Base-by-base conservation (phyloP, 2,113 vertebrate species). In the Hemibagrus wyckioides region DNA sequence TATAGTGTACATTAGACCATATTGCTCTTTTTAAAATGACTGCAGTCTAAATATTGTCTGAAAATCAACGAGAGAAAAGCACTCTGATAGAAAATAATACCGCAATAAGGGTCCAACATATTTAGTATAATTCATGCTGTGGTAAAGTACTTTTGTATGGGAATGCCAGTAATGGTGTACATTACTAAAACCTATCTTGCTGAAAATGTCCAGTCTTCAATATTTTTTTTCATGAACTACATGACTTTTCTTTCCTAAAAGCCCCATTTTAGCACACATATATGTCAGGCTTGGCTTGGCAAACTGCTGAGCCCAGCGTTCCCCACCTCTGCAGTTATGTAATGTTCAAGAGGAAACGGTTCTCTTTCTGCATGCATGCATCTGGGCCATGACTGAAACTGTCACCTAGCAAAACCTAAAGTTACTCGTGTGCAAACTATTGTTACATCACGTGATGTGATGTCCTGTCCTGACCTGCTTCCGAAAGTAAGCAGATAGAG, bases 291-390 rank as follows among this genome's bases (percentile, higher is more conserved):
- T 82, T 84, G 83, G 83, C 36, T 52, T 57, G 41, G 23, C 3
- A 67, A 67, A 87, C 86, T 90, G n/a, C 11, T 76, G 85, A 83
- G 83, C 59, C 80, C 36, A 54, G 85, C 59, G 9, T 67, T 86
- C 85, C 48, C 76, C 91, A 84, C 85, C 85, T 83, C 52, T 89
- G 82, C 71, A 36, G 91, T 94, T 93, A 90, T 89, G 91, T 92
- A 93, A 93, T 89, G 85, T 80, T 76, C 90, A 87, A 92, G 84
- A 85, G 91, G 91, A 94, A 93, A 92, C 83, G 63, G 84, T 89
- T 89, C 85, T 88, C 67, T 91, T 90, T 90, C 0, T 41, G 77
- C 83, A 88, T 89, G 79, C 87, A 87, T 59, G 77, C 76, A 86
- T 56, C 44, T 71, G 85, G 33, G 36, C 59, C 44, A 15, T 52